Conservation (phyloP, 2,113 vertebrate genomes). For the Ictalurus furcatus region DNA sequence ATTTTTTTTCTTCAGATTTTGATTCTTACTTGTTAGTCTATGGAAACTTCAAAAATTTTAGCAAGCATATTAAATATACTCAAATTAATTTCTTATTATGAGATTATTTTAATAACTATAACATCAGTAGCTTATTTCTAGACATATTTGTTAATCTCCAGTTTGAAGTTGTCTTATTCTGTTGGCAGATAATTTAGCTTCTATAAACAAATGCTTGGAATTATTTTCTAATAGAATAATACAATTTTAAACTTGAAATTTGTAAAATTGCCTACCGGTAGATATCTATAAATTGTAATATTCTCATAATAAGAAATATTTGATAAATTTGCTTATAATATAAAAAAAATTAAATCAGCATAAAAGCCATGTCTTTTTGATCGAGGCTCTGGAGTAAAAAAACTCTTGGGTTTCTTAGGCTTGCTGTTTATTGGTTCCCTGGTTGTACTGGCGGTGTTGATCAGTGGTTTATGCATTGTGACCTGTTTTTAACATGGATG, state of each 20-base stretch:
- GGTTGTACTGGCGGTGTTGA: neutral
- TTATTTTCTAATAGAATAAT: neutral
- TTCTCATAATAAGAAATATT: conserved; percentile 2
- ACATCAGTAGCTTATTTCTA: neutral
- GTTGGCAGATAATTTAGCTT: neutral
- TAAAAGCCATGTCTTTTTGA: neutral
- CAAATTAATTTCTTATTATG: neutral
- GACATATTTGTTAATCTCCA: neutral
- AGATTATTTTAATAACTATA: neutral
- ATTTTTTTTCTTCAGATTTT: neutral
- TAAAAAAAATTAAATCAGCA: too few relatives aligned
- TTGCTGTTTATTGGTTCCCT: neutral
- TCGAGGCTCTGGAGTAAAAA: neutral
- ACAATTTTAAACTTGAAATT: neutral
- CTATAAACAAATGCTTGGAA: neutral
- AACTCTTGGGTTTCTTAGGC: neutral
- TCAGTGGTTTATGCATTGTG: neutral
- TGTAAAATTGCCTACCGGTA: neutral
- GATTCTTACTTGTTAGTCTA: neutral
- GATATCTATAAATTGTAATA: neutral
- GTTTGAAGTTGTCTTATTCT: conserved; percentile 6
- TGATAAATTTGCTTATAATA: neutral
- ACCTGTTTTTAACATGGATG: neutral
- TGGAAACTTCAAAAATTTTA: too few relatives aligned
- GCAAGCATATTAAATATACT: neutral